Percentiles rank a stretch among this genome's conserved stretches.
phyloP scores from a whole-genome alignment of 92 coral and sea anemone genomes.

The Epizoanthus stellaris region DNA sequence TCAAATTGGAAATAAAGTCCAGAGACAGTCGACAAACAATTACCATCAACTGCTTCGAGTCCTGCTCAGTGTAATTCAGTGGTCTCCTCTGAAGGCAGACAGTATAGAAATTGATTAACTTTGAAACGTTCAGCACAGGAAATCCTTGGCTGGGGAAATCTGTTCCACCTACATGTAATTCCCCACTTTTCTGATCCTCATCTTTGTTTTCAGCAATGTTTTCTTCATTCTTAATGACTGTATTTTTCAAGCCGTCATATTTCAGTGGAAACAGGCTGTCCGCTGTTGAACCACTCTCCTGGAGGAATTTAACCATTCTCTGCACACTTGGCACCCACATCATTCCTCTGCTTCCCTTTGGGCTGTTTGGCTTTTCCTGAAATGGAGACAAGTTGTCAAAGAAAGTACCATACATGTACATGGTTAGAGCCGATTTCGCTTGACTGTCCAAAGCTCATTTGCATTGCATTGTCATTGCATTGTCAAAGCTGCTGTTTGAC shows the following conservation, averaged over 20 bases:
- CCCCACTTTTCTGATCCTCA: neutral
- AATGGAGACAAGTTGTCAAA: neutral
- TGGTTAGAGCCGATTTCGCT: no score
- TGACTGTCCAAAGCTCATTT: no score
- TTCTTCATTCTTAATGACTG: neutral
- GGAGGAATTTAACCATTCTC: constrained; percentile 62
- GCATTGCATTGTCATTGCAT: no score
- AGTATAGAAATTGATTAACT: constrained; percentile 81
- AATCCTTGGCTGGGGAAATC: constrained; percentile 29
- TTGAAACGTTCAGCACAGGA: constrained; percentile 70
- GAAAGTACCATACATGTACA: no score
- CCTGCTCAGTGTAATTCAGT: constrained; percentile 60
- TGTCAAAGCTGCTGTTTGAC: no score
- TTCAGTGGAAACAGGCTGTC: constrained; percentile 66
- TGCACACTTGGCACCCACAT: constrained; percentile 83
- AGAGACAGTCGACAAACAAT: constrained; percentile 77
- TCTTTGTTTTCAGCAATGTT: neutral
- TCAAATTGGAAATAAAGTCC: constrained; percentile 42
- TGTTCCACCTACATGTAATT: neutral
- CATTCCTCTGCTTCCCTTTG: constrained; percentile 65
- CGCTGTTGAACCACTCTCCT: constrained; percentile 69
- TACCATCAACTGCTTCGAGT: constrained; percentile 65
- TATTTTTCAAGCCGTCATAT: constrained; percentile 33
- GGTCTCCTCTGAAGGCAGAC: constrained; percentile 78
- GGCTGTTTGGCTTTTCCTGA: constrained; percentile 65